Evolutionary conservation across 2,113 vertebrate species (phyloP).

Genomic region (Microtus pennsylvanicus): DNA sequence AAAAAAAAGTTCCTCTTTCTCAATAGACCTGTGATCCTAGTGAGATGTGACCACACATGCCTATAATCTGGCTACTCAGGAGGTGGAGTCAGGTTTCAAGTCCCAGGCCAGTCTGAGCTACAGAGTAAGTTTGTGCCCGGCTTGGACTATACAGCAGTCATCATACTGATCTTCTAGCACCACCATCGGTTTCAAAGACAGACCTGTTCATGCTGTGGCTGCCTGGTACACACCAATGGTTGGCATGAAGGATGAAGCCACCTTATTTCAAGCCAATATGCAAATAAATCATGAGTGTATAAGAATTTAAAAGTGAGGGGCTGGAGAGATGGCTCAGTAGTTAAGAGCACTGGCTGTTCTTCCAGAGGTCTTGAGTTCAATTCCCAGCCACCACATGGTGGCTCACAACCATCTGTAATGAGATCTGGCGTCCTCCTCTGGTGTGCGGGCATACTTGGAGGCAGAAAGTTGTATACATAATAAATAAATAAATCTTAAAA

Average conservation of each 20-base stretch:
- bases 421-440: no score
- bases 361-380: no score
- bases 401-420: no score
- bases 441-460: no score
- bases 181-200: background rate
- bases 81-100: background rate
- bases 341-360: no score
- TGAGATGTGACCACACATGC: background rate
- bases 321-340: no score
- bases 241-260: constrained; percentile 31
- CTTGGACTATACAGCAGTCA: background rate
- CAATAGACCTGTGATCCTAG: background rate
- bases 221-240: background rate
- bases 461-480: no score
- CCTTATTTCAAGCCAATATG: constrained; percentile 31
- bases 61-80: background rate
- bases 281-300: constrained; percentile 65
- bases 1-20: no score
- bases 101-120: background rate
- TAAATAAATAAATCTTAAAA: no score
- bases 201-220: constrained; percentile 43
- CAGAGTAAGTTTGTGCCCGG: background rate
- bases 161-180: background rate
- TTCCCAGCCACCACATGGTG: no score
- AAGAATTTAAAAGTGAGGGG: constrained; percentile 51